These are phyloP conservation scores for Mesochorus sp. DNA, from an alignment of 2,888 invertebrate species.

Conservation along the genomic window DNA sequence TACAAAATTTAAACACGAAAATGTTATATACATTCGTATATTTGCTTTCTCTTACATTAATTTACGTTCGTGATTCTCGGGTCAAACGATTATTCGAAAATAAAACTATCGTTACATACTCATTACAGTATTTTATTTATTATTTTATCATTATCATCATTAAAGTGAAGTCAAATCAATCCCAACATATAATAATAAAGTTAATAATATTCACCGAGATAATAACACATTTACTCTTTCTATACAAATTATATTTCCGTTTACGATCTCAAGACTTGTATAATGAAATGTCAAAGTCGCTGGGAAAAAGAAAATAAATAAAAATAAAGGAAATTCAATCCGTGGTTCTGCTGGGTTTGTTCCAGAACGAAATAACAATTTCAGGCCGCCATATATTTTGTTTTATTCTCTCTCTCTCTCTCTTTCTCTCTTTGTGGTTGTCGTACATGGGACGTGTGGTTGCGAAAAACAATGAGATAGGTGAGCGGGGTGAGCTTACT, in stretches of 20 bases:
- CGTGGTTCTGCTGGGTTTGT: background rate
- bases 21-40: no score
- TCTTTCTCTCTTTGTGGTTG: slow-evolving; percentile 17
- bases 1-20: no score
- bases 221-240: background rate
- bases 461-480: slow-evolving; percentile 34
- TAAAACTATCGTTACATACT: no score
- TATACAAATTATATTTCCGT: background rate
- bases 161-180: no score
- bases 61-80: no score
- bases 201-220: no score
- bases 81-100: no score
- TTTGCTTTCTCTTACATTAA: no score
- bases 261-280: background rate
- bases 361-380: slow-evolving; percentile 50
- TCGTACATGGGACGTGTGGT: background rate
- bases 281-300: slow-evolving; percentile 24
- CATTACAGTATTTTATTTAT: no score
- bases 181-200: no score
- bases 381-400: slow-evolving; percentile 24
- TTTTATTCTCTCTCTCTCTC: slow-evolving; percentile 21
- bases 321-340: background rate
- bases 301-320: background rate
- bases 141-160: no score
- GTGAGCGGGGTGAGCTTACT: background rate